Evolutionary conservation across 1,140 invertebrate genomes (phyloP), one percentile per base, ranked within the genome.

Genomic region (Coenobita brevimanus): DNA sequence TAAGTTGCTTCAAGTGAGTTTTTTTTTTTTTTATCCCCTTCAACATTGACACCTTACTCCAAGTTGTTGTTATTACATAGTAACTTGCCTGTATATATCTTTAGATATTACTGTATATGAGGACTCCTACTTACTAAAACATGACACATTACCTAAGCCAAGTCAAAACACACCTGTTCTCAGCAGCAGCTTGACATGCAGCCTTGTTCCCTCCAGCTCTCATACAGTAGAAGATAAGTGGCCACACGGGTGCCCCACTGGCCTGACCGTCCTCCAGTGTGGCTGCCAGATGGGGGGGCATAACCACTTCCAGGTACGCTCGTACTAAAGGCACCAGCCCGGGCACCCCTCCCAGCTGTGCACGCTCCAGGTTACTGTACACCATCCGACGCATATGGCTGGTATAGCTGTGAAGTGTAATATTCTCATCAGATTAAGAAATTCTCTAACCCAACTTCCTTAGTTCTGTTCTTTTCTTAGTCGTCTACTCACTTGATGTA

Each of bases 101-200:
- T n/a, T n/a, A n/a, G n/a, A n/a, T n/a, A n/a, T n/a, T n/a, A n/a
- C n/a, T n/a, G n/a, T n/a, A n/a, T n/a, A n/a, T n/a, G n/a, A n/a
- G n/a, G n/a, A n/a, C n/a, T n/a, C n/a, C n/a, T n/a, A n/a, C n/a
- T n/a, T n/a, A n/a, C n/a, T n/a, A n/a, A n/a, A n/a, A n/a, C n/a
- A n/a, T n/a, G n/a, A n/a, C n/a, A n/a, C n/a, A n/a, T n/a, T n/a
- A n/a, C n/a, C n/a, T n/a, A n/a, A n/a, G n/a, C n/a, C n/a, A n/a
- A n/a, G n/a, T n/a, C n/a, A n/a, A n/a, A n/a, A n/a, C n/a, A n/a
- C 62, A 91, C 90, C 89, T 89, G 62, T 89, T 89, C 57, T 89
- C 86, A 15, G 84, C 41, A 1, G 87, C 89, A 60, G 90, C 90
- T 13, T 60, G 67, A 10, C 78, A 79, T 2, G 89, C 89, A 17